Base-by-base conservation (phyloP, 2,888 invertebrate species). In the Eurytoma adleriae region DNA sequence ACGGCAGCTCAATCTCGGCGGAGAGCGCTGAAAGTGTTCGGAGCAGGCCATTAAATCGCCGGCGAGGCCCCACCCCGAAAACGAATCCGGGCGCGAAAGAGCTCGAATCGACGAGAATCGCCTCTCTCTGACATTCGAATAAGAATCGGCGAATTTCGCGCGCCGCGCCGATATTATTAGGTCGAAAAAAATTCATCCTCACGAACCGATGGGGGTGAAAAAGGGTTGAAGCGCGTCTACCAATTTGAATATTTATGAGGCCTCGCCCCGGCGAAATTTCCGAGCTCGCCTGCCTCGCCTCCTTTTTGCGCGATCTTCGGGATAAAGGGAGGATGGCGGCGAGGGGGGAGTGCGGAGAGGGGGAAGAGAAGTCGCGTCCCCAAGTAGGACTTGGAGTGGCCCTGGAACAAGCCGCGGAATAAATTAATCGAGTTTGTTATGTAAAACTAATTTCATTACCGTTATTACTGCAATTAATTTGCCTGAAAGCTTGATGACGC, bases 211-310 rank as follows among this genome's bases (percentile, higher is more conserved):
- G 57, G 57, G 16, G 66, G 50, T 61, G 70, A 73, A 81, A 83
- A 80, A 82, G 85, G 84, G 75, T 84, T 72, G 79, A 61, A 57
- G 67, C 56, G 67, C 56, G 16, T 40, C 18, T 20, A 18, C 62
- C 83, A 79, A 85, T 84, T 85, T 87, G 85, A 86, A 86, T 86
- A 86, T 86, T 86, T 86, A 86, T 86, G 85, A 87, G 85, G 14
- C n/a, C n/a, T 50, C 40, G 30, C n/a, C 73, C 54, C 16, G 48
- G 59, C 20, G 64, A 73, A 73, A 78, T 73, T 79, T 70, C 59
- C 64, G 13, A 54, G 16, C 54, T 16, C 59, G 30, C 52, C 50
- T 69, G 59, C 61, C 30, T 27, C 12, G 40, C 4, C n/a, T 54
- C 54, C 24, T 5, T 24, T 24, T 10, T 24, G 27, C 24, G 7